A percentile compares a stretch with the other conserved stretches of the same genome.
These are phyloP conservation scores for Chelonus formosanus DNA, from an alignment of 2,888 invertebrate genomes.

Conservation along the genomic window DNA sequence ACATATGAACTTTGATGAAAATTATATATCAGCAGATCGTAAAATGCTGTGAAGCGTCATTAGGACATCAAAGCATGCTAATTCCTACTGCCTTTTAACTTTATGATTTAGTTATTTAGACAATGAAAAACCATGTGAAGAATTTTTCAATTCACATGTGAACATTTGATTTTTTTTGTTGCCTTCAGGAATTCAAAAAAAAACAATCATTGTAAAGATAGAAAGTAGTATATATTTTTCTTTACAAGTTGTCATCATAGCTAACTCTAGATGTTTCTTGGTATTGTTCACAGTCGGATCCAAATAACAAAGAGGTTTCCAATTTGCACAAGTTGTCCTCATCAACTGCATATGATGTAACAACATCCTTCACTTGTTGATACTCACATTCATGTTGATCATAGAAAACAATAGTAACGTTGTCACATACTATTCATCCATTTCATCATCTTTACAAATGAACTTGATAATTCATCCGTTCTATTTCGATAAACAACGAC, in stretches of 20 bases:
- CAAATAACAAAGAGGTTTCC: slow-evolving; percentile 9
- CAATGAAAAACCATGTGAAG: no score
- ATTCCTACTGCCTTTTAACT: no score
- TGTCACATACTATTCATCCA: not conserved
- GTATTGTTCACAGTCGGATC: not conserved
- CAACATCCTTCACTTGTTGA: slow-evolving; percentile 14
- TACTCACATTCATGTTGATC: slow-evolving; percentile 7
- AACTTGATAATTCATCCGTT: slow-evolving; percentile 11
- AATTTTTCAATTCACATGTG: no score
- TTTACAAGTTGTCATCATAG: not conserved
- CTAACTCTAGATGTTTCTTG: not conserved
- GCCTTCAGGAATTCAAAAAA: no score
- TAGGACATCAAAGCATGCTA: no score
- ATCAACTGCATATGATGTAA: slow-evolving; percentile 1
- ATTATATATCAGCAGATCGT: no score
- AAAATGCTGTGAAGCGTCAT: no score
- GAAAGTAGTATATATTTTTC: no score
- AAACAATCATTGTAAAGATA: no score
- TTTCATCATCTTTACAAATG: slow-evolving; percentile 16
- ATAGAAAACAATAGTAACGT: slow-evolving; percentile 4
- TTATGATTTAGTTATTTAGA: no score
- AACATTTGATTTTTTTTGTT: no score
- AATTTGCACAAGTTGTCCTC: not conserved
- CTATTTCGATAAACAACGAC: not conserved
- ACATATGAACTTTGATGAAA: no score